Conservation (phyloP, 2,797 vertebrate genomes). For the Eleutherodactylus coqui region DNA sequence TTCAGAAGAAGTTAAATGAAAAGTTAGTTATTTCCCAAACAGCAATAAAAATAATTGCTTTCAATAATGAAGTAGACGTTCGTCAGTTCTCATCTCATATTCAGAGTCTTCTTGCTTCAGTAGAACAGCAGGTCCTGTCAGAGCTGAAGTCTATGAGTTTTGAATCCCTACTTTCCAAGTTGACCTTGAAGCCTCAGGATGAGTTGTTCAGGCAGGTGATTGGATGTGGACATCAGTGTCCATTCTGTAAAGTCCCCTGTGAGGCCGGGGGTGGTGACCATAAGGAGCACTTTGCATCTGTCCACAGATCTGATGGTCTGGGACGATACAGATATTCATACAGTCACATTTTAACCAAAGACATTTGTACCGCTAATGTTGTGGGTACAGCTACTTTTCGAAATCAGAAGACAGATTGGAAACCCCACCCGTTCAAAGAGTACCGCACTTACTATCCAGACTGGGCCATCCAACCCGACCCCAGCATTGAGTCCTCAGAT, state of each 20-base stretch:
- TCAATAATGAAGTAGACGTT: constrained; percentile 72
- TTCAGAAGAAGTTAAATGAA: constrained; percentile 70
- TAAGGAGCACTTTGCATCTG: constrained; percentile 63
- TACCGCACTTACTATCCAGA: background rate
- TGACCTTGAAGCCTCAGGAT: constrained; percentile 7
- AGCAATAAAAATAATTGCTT: constrained; percentile 70
- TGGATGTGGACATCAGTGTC: constrained; percentile 65
- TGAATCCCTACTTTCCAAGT: constrained; percentile 29
- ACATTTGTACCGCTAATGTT: accelerated
- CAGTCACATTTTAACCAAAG: accelerated
- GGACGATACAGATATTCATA: accelerated
- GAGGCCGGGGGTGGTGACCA: constrained; percentile 70
- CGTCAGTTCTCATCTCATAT: constrained; percentile 71
- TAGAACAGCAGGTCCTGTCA: background rate
- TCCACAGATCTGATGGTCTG: constrained; percentile 69
- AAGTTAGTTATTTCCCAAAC: constrained; percentile 68
- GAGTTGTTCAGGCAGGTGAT: constrained; percentile 22
- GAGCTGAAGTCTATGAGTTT: background rate
- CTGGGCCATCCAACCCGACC: background rate
- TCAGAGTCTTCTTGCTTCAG: constrained; percentile 65
- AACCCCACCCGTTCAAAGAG: background rate
- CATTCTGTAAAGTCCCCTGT: constrained; percentile 73
- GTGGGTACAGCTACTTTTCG: accelerated
- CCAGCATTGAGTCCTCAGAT: background rate
- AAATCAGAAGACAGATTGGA: background rate